Percentiles rank a stretch among this genome's conserved stretches.
phyloP scores from a whole-genome alignment of 2,888 invertebrate species.

The Lasioglossum vierecki region DNA sequence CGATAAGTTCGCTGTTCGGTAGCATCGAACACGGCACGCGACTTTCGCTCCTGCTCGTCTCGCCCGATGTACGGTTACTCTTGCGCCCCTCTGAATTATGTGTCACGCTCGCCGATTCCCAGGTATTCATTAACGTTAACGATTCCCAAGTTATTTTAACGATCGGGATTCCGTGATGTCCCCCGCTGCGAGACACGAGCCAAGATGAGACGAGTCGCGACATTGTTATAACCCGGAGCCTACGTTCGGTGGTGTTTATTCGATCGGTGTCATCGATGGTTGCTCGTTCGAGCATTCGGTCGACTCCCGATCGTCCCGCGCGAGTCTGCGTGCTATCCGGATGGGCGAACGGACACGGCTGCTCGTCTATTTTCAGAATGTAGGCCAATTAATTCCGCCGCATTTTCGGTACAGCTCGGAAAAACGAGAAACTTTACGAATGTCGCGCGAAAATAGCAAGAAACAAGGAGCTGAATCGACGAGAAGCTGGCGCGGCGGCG shows the following conservation, averaged over 20 bases:
- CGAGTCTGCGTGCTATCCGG: neutral
- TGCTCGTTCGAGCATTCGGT: neutral
- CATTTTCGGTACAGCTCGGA: constrained; percentile 68
- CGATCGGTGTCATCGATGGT: constrained; percentile 6
- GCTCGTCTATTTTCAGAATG: constrained; percentile 74
- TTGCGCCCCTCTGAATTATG: constrained; percentile 73
- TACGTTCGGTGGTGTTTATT: neutral
- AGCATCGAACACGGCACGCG: neutral
- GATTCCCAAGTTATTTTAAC: constrained; percentile 78
- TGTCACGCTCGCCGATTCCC: constrained; percentile 78
- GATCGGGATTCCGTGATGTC: constrained; percentile 42
- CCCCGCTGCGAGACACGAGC: neutral
- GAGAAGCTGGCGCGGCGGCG: constrained; percentile 28
- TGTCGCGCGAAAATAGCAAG: constrained; percentile 68
- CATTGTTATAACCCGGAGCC: neutral
- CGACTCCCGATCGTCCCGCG: constrained; percentile 5
- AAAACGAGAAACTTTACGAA: constrained; percentile 71
- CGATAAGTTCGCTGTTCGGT: neutral
- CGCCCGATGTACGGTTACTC: constrained; percentile 1
- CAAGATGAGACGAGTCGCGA: neutral
- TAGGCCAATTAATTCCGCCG: constrained; percentile 76
- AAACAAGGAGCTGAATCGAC: constrained; percentile 57
- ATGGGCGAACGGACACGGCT: constrained; percentile 21
- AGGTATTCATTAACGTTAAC: constrained; percentile 81
- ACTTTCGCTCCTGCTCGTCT: neutral